Evolutionary conservation across 2,888 invertebrate species (phyloP).

Genomic region (Macrosoma leucophasiata): DNA sequence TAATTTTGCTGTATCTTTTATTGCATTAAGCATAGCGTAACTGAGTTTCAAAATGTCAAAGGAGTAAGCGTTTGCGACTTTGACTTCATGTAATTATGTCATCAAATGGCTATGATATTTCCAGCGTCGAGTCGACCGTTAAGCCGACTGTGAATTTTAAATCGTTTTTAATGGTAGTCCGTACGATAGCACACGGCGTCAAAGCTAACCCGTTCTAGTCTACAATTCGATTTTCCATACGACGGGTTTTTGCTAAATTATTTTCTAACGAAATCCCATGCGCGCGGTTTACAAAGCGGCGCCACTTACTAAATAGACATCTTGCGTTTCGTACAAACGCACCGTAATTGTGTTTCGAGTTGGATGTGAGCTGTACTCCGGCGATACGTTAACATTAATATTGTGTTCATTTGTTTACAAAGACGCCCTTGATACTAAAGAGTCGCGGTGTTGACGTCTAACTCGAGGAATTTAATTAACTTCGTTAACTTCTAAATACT

Average conservation of each 20-base stretch:
- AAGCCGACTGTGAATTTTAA: conserved; percentile 72
- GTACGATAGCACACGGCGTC: conserved; percentile 37
- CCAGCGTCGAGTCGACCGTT: conserved; percentile 44
- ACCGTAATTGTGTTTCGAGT: conserved; percentile 56
- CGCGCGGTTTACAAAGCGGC: no score
- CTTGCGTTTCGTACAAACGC: conserved; percentile 44
- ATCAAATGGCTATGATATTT: conserved; percentile 56
- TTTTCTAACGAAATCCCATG: no score
- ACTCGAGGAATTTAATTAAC: conserved; percentile 73
- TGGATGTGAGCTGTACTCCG: conserved; percentile 54
- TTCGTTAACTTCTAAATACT: conserved; percentile 75
- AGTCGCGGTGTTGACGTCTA: conserved; percentile 61
- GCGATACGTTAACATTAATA: conserved; percentile 68
- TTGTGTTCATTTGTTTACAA: conserved; percentile 63
- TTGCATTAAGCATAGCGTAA: no score
- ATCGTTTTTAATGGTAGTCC: conserved; percentile 64
- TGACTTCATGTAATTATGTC: conserved; percentile 58
- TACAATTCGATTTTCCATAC: conserved; percentile 49
- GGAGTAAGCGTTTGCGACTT: conserved; percentile 44
- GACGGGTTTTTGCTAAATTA: conserved; percentile 6
- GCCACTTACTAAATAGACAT: no score
- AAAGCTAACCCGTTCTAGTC: conserved; percentile 42
- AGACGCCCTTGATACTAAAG: conserved; percentile 66
- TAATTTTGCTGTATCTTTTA: no score
- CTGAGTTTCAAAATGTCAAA: conserved; percentile 53